Percentiles rank a stretch among this genome's conserved stretches.
phyloP scores from a whole-genome alignment of 1,140 invertebrate species.

The Drosophila leontia region DNA sequence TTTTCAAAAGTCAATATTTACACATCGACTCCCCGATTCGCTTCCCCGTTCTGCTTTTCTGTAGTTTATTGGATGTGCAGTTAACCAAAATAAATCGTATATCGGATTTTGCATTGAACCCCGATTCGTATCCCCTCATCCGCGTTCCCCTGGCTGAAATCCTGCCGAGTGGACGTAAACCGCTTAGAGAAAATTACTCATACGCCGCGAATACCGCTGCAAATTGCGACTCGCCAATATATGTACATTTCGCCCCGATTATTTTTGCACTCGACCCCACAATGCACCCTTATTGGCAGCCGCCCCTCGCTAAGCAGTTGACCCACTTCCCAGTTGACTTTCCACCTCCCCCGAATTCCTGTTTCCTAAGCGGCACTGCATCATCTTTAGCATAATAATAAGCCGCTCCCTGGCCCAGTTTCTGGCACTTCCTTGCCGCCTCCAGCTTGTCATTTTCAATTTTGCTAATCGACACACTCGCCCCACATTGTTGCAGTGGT shows the following conservation, averaged over 20 bases:
- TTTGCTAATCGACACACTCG: slow-evolving; percentile 74
- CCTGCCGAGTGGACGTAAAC: slow-evolving; percentile 42
- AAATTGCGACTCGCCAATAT: slow-evolving; percentile 34
- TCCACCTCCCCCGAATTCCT: background rate
- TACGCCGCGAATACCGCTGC: slow-evolving; percentile 62
- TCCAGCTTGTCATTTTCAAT: slow-evolving; percentile 75
- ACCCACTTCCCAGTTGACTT: slow-evolving; percentile 41
- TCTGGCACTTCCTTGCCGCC: slow-evolving; percentile 27
- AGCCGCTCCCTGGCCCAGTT: slow-evolving; percentile 50
- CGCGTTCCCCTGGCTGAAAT: background rate
- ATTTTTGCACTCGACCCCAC: slow-evolving; percentile 24
- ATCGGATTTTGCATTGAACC: slow-evolving; percentile 58
- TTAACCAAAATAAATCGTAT: slow-evolving; percentile 82
- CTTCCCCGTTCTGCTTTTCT: slow-evolving; percentile 5
- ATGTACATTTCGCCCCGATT: slow-evolving; percentile 8
- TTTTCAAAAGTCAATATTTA: slow-evolving; percentile 81
- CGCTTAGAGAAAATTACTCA: slow-evolving; percentile 79
- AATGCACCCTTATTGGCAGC: slow-evolving; percentile 40
- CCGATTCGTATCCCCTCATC: slow-evolving; percentile 3
- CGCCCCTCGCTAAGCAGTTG: slow-evolving; percentile 44
- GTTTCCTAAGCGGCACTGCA: slow-evolving; percentile 9
- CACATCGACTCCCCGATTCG: slow-evolving; percentile 33
- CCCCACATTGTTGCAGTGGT: slow-evolving; percentile 50
- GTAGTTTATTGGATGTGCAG: slow-evolving; percentile 81
- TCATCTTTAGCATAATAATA: slow-evolving; percentile 63